phyloP scores from a whole-genome alignment of 2,888 invertebrate genomes.

The Drosophila kambysellisi region DNA sequence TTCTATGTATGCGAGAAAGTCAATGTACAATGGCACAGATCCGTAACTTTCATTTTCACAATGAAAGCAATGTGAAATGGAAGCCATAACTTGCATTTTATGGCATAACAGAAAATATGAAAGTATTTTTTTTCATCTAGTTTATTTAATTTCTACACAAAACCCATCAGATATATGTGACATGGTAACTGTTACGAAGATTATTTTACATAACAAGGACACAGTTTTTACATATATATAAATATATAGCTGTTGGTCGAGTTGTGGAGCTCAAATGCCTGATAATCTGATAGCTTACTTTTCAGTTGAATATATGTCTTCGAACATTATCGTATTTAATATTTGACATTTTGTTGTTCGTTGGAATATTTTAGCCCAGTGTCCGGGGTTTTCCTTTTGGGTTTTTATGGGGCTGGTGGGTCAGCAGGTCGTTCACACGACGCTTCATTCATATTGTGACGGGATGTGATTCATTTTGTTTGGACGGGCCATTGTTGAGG shows the following conservation, averaged over 20 bases:
- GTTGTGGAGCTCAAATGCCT: neutral
- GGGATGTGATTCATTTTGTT: constrained; percentile 69
- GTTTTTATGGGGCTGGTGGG: constrained; percentile 40
- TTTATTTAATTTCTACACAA: neutral
- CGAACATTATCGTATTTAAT: neutral
- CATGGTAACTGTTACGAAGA: neutral
- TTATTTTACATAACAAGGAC: neutral
- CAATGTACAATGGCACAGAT: constrained; percentile 48
- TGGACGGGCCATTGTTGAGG: constrained; percentile 62
- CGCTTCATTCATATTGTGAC: constrained; percentile 62
- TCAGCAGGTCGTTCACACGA: constrained; percentile 58
- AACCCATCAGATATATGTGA: neutral
- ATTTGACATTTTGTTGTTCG: neutral
- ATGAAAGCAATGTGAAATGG: neutral
- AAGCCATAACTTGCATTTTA: neutral
- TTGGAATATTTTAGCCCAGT: constrained; percentile 12
- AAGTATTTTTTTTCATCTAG: neutral
- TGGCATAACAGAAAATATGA: neutral
- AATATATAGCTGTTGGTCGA: neutral
- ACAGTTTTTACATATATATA: neutral
- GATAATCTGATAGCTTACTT: neutral
- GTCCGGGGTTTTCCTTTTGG: constrained; percentile 13
- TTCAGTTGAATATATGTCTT: neutral
- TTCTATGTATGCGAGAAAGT: constrained; percentile 37
- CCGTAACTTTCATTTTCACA: constrained; percentile 3